These are phyloP conservation scores for Pelochelys cantorii DNA, from an alignment of 2,797 vertebrate genomes.

Conservation along the genomic window DNA sequence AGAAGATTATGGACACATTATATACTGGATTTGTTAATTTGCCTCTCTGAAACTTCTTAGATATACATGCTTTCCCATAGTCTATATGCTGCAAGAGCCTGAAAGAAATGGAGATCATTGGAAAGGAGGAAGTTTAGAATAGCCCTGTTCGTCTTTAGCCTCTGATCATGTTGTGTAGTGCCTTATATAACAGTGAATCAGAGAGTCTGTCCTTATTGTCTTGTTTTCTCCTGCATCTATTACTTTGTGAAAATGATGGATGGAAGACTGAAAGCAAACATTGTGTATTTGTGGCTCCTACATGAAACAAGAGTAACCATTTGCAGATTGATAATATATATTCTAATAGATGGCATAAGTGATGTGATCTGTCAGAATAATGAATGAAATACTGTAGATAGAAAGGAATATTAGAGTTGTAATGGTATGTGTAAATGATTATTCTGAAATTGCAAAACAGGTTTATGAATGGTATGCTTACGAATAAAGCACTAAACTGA, in stretches of 20 bases:
- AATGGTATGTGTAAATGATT: constrained; percentile 31
- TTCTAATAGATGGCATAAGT: constrained; percentile 14
- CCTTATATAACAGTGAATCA: background rate
- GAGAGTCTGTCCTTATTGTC: background rate
- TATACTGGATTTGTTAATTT: background rate
- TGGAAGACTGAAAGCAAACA: background rate
- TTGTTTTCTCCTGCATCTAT: background rate
- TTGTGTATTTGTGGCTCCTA: background rate
- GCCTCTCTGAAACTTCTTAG: background rate
- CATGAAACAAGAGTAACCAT: constrained; percentile 23
- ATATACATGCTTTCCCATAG: background rate
- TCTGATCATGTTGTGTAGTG: accelerated
- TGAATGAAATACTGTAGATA: constrained; percentile 48
- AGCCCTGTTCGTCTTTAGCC: background rate
- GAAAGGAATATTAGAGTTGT: constrained; percentile 36
- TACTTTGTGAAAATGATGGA: constrained; percentile 14
- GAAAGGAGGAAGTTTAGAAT: background rate
- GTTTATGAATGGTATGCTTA: constrained; percentile 69
- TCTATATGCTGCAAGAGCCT: accelerated
- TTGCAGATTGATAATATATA: constrained; percentile 49
- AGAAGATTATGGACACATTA: background rate
- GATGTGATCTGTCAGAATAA: constrained; percentile 18
- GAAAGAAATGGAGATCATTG: background rate
- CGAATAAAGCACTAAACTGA: constrained; percentile 57
- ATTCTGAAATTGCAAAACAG: constrained; percentile 72